Base-by-base conservation (phyloP, 2,113 vertebrate species). In the Ancistrus triradiatus region DNA sequence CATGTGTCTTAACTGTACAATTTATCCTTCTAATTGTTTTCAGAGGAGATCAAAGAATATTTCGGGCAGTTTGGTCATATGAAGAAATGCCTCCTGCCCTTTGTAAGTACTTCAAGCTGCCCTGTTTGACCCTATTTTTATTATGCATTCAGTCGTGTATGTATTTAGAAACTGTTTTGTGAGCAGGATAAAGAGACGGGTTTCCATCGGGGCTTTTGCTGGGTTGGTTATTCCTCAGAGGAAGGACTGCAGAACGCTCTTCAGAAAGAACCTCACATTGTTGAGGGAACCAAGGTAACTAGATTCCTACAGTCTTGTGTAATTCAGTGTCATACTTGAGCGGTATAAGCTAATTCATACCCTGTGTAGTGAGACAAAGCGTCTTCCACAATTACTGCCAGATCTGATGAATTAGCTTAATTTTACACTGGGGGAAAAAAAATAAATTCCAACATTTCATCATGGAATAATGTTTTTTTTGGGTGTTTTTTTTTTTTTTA, bases 201-300 rank as follows among this genome's bases (percentile, higher is more conserved):
- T 18, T 98, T 98, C 81, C 93, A 97, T 67, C 84, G 1, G 81
- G 91, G 95, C 3, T 85, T 84, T 4, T 86, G 89, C 69, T 95
- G 92, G 92, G 11, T 98, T 51, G 76, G 84, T 1, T 97, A 91
- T 79, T 62, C 78, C 0, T 59, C 81, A 51, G 81, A 87, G 61
- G 78, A 91, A 58, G 87, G 86, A 2, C 72, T 89, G 58, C 83
- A 81, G 71, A 95, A 89, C 13, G 87, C 75, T 1, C 72, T 98
- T 14, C 89, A 94, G 70, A 91, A 93, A 68, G 88, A 95, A 3
- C 69, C 77, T 2, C 95, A 98, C 24, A 1, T 90, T 14, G 72
- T 97, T 21, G 95, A 98, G 70, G 94, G 93, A 28, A 66, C 83
- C 42, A 92, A 88, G 90, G 95, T 94, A 87, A n/a, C n/a, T n/a